phyloP scores from a whole-genome alignment of 2,113 vertebrate genomes.

The Lampris incognitus region DNA sequence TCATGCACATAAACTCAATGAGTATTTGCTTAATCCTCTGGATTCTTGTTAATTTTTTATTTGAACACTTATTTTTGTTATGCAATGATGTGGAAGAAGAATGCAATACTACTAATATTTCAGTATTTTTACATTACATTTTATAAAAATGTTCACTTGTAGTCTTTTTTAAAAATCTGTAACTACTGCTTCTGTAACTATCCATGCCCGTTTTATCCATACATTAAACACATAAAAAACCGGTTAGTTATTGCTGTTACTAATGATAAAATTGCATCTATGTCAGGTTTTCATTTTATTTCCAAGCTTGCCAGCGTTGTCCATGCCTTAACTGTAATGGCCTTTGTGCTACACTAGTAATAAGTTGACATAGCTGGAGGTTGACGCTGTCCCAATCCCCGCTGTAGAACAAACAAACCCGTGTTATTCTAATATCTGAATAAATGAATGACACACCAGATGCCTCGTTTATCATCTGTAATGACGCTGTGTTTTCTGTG shows the following conservation, averaged over 20 bases:
- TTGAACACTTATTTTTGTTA: not conserved
- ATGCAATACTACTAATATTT: not conserved
- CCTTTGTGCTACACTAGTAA: slow-evolving; percentile 24
- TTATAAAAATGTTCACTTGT: not conserved
- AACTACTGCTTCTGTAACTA: not conserved
- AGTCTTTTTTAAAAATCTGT: not conserved
- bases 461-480: too few species aligned
- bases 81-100: not conserved
- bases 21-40: too few species aligned
- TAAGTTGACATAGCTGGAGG: not conserved
- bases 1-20: slow-evolving; percentile 21
- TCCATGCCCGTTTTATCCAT: not conserved
- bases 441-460: not conserved
- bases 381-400: not conserved
- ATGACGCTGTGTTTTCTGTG: too few species aligned
- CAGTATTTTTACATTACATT: not conserved
- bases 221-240: not conserved
- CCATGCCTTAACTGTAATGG: slow-evolving; percentile 46
- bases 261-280: slow-evolving; percentile 1
- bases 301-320: slow-evolving; percentile 37
- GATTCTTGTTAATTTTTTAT: slow-evolving; percentile 21
- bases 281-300: slow-evolving; percentile 4
- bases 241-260: not conserved
- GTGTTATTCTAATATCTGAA: slow-evolving; percentile 12
- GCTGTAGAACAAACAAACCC: not conserved